Conservation (phyloP, 2,113 vertebrate species). For the Tragelaphus strepsiceros region DNA sequence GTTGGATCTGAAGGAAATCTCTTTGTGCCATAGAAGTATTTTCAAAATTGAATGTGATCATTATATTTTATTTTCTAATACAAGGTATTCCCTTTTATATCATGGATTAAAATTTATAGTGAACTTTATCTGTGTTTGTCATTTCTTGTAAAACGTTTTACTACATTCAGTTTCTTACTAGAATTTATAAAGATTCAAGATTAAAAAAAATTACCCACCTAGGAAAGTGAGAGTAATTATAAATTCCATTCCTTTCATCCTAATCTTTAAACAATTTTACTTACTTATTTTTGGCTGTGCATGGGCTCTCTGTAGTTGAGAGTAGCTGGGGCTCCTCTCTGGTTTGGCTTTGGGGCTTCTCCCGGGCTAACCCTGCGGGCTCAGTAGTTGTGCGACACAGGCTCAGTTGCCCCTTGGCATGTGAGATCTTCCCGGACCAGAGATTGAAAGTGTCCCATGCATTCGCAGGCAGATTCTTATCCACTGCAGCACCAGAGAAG, state of each 20-base stretch:
- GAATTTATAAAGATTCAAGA: background rate
- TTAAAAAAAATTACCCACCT: background rate
- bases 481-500: background rate
- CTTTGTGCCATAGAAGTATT: background rate
- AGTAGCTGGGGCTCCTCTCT: background rate
- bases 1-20: background rate
- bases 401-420: background rate
- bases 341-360: background rate
- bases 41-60: slow-evolving; percentile 3
- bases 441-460: background rate
- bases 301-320: background rate
- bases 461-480: background rate
- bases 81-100: slow-evolving; percentile 41
- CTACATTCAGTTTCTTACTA: background rate
- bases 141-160: background rate
- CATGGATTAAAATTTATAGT: slow-evolving; percentile 63
- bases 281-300: background rate
- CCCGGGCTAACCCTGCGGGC: background rate
- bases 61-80: slow-evolving; percentile 42
- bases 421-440: background rate
- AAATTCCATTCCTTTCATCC: background rate
- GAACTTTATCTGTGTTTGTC: slow-evolving; percentile 12
- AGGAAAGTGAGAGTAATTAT: background rate
- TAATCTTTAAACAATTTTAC: background rate
- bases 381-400: background rate